Base-by-base conservation (phyloP, 2,113 vertebrate species). In the Podarcis muralis region DNA sequence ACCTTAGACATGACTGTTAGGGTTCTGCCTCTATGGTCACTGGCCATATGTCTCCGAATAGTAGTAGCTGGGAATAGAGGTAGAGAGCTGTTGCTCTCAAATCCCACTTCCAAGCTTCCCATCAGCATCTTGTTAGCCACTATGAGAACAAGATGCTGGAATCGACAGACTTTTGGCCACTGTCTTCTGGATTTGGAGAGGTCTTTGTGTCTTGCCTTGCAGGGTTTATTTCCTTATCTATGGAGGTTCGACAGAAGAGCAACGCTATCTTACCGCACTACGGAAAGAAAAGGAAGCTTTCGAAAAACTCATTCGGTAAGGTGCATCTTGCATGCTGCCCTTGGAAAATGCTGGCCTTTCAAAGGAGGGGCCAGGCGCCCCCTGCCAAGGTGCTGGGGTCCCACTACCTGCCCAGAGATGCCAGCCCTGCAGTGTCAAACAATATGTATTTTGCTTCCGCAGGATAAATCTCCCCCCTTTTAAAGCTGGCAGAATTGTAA, bases 201-300 rank as follows among this genome's bases (percentile, higher is more conserved):
- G 85, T 88, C 83, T 85, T 37, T 82, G 78, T 90, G 53, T 84
- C 83, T 90, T 88, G 66, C 79, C 79, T 91, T 93, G 0, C 87
- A 99, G 99, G 93, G 99, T 99, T 91, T 99, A 99, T 96, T 99
- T 99, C 93, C 98, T 99, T 5, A 98, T 99, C 53, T 99, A 99
- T 5, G 98, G 98, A 84, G 98, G 99, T 79, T 99, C 99, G 0
- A 98, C 98, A 0, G 99, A 99, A 93, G 99, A 99, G 81, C 99
- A 99, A 88, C 97, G 98, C 80, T 99, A 99, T 87, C 98, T 99
- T 91, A 99, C 99, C 3, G 92, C 97, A 2, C 96, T 99, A 81
- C 97, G 98, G 18, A 98, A 98, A 85, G 99, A 99, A 91, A 99
- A 99, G 91, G 98, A 98, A 93, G 99, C 99, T 27, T 99, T 99